These are phyloP conservation scores for Desmodus rotundus DNA, from an alignment of 2,113 vertebrate genomes.

Conservation along the genomic window DNA sequence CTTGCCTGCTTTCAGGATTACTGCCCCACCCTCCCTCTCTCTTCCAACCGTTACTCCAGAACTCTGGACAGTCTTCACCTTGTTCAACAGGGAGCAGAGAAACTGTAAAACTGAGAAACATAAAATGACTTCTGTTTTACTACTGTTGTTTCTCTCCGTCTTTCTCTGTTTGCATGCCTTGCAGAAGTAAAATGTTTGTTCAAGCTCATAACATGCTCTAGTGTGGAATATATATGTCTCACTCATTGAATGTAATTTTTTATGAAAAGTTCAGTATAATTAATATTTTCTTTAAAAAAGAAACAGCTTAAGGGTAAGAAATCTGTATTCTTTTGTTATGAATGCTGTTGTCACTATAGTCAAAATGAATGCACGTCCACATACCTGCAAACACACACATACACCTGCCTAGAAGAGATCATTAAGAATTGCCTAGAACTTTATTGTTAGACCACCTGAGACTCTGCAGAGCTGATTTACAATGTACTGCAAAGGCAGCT, in stretches of 20 bases:
- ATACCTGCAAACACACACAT: background rate
- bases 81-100: background rate
- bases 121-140: background rate
- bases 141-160: background rate
- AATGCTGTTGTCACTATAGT: background rate
- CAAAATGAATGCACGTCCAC: background rate
- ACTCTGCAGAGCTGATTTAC: background rate
- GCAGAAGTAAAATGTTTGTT: background rate
- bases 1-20: background rate
- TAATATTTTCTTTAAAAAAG: slow-evolving; percentile 13
- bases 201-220: background rate
- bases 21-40: background rate
- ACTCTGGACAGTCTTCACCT: background rate
- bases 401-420: background rate
- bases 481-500: background rate
- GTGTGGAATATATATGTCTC: background rate
- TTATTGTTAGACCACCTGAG: background rate
- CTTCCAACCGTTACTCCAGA: background rate
- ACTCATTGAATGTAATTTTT: background rate
- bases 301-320: background rate
- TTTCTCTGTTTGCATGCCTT: background rate
- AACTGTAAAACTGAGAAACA: background rate
- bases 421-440: background rate
- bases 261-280: background rate
- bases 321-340: background rate